Conservation (phyloP, 2,888 invertebrate species). For the Cerastis leucographa region DNA sequence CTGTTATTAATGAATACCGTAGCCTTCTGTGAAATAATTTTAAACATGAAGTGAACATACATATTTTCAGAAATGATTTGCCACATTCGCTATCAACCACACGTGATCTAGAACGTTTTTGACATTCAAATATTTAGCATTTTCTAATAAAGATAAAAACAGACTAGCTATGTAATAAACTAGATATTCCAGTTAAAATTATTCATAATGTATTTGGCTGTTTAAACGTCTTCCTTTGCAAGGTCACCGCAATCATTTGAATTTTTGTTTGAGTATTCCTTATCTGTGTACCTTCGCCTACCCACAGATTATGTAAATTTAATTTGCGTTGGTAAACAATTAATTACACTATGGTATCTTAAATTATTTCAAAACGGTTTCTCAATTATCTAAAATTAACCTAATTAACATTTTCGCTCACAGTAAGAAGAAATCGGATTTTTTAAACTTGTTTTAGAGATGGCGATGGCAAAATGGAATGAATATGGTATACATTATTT, state of each 20-base stretch:
- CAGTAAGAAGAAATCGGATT: neutral
- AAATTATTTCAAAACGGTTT: constrained; percentile 15
- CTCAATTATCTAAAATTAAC: constrained; percentile 18
- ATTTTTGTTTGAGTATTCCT: constrained; percentile 29
- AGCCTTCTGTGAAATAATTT: too few species aligned
- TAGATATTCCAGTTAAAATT: constrained; percentile 49
- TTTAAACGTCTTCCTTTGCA: constrained; percentile 44
- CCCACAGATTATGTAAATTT: constrained; percentile 43
- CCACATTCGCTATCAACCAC: neutral
- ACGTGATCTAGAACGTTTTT: constrained; percentile 12
- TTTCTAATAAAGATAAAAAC: constrained; percentile 21
- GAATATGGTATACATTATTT: neutral
- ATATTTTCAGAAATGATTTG: neutral
- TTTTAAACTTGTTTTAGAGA: constrained; percentile 4
- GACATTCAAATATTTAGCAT: constrained; percentile 22
- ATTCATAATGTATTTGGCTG: constrained; percentile 45
- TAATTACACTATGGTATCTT: neutral
- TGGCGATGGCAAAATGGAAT: neutral
- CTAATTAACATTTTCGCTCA: constrained; percentile 23
- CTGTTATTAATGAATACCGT: too few species aligned
- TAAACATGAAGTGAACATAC: neutral
- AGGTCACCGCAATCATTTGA: constrained; percentile 48
- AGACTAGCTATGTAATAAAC: constrained; percentile 34
- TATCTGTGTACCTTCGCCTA: constrained; percentile 19
- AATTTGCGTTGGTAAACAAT: neutral